These are phyloP conservation scores for Toxostoma redivivum DNA, from an alignment of 2,113 vertebrate species.

Conservation along the genomic window DNA sequence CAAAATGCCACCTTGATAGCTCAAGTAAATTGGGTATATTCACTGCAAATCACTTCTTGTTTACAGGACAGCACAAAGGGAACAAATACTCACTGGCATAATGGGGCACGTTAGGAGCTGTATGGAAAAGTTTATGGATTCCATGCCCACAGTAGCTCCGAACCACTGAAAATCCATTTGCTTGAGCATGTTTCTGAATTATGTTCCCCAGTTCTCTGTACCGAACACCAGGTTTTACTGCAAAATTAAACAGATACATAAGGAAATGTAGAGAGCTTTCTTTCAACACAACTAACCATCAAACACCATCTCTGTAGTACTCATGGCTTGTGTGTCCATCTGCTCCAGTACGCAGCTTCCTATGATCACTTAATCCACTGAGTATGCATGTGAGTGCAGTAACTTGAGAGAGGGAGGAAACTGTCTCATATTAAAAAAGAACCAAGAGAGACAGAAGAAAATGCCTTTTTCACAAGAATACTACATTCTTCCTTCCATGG, in stretches of 20 bases:
- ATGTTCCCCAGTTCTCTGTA: conserved; percentile 97
- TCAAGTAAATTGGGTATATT: not conserved
- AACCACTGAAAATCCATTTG: conserved; percentile 95
- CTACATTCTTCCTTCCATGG: not conserved
- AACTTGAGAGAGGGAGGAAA: not conserved
- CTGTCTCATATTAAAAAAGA: not conserved
- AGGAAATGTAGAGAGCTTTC: not conserved
- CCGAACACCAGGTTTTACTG: conserved; percentile 95
- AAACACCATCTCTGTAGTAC: not conserved
- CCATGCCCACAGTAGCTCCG: conserved; percentile 98
- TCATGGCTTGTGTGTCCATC: not conserved
- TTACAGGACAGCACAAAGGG: not conserved
- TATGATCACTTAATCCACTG: not conserved
- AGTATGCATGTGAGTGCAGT: not conserved
- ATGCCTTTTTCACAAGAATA: not conserved
- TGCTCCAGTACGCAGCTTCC: not conserved
- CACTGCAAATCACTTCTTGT: not conserved
- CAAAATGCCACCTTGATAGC: not conserved
- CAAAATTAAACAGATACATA: not conserved
- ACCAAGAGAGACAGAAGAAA: not conserved
- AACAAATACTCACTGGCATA: conserved; percentile 84
- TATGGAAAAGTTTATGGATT: conserved; percentile 98
- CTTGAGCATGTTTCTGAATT: conserved; percentile 98
- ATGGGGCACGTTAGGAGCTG: conserved; percentile 93
- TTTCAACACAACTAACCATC: not conserved